Conservation (phyloP, 2,113 vertebrate genomes). For the Riparia riparia region DNA sequence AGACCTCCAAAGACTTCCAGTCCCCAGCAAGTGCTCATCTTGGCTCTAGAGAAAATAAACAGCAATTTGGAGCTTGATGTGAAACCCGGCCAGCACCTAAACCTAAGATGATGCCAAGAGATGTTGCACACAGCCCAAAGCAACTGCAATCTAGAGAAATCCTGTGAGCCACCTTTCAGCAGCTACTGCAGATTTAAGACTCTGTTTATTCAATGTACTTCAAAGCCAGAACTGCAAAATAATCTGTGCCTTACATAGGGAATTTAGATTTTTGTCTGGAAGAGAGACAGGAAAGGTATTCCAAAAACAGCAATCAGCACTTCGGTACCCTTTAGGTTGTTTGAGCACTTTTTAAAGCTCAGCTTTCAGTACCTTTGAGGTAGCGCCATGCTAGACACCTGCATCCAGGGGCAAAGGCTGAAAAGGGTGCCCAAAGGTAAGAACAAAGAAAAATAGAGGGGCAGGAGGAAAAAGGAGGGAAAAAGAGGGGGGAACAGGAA, state of each 20-base stretch:
- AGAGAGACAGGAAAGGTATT: background rate
- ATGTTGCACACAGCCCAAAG: background rate
- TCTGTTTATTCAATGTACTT: background rate
- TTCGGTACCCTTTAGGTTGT: background rate
- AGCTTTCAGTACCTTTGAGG: background rate
- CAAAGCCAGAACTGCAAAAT: background rate
- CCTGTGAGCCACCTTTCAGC: background rate
- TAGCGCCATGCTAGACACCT: background rate
- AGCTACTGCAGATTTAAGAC: background rate
- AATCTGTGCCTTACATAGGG: background rate
- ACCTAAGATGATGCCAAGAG: background rate
- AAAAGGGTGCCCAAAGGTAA: background rate
- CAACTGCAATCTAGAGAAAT: background rate
- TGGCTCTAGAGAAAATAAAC: constrained; percentile 2
- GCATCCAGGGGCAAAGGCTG: background rate
- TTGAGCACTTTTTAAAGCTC: background rate
- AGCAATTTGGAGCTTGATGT: background rate
- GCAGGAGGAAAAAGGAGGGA: background rate
- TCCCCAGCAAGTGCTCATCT: background rate
- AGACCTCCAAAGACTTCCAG: background rate
- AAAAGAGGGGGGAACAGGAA: fast-evolving
- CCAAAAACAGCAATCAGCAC: background rate
- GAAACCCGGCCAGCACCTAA: background rate
- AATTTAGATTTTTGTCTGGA: background rate
- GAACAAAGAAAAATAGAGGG: fast-evolving